Percentiles rank a stretch among this genome's conserved stretches.
These are phyloP conservation scores for Cydia splendana DNA, from an alignment of 1,140 invertebrate species.

Conservation along the genomic window DNA sequence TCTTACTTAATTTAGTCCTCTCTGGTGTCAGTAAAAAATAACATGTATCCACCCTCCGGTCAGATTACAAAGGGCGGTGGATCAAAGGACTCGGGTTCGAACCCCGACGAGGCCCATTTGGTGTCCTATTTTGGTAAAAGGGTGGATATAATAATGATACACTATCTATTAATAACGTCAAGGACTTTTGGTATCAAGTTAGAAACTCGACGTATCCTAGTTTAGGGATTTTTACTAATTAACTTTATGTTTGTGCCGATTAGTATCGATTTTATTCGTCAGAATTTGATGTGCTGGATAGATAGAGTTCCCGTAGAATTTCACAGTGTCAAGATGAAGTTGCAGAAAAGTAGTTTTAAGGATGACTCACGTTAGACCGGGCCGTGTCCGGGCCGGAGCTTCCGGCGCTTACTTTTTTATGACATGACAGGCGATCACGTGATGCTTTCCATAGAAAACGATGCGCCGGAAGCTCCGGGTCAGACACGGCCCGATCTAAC, in stretches of 20 bases:
- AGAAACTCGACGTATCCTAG: not conserved
- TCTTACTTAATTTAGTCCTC: too few relatives aligned
- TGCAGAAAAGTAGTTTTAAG: too few relatives aligned
- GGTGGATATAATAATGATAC: constrained; percentile 15
- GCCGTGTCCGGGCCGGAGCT: too few relatives aligned
- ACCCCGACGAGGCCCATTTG: constrained; percentile 37
- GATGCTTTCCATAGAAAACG: too few relatives aligned
- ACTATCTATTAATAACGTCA: not conserved
- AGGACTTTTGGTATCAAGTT: not conserved
- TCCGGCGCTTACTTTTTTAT: too few relatives aligned
- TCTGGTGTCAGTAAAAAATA: not conserved
- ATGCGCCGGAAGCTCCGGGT: too few relatives aligned
- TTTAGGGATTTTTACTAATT: not conserved
- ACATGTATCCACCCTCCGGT: constrained; percentile 22
- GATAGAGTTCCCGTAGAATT: too few relatives aligned
- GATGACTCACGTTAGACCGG: too few relatives aligned
- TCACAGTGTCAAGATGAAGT: too few relatives aligned
- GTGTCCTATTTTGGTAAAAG: constrained; percentile 36
- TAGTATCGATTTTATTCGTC: not conserved
- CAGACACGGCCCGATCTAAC: too few relatives aligned
- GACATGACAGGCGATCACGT: too few relatives aligned
- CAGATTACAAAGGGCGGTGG: constrained; percentile 43
- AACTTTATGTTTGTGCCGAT: not conserved
- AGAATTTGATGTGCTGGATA: too few relatives aligned
- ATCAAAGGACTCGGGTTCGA: constrained; percentile 40